These are phyloP conservation scores for Callocephalon fimbriatum DNA, from an alignment of 2,113 vertebrate species.

Conservation along the genomic window DNA sequence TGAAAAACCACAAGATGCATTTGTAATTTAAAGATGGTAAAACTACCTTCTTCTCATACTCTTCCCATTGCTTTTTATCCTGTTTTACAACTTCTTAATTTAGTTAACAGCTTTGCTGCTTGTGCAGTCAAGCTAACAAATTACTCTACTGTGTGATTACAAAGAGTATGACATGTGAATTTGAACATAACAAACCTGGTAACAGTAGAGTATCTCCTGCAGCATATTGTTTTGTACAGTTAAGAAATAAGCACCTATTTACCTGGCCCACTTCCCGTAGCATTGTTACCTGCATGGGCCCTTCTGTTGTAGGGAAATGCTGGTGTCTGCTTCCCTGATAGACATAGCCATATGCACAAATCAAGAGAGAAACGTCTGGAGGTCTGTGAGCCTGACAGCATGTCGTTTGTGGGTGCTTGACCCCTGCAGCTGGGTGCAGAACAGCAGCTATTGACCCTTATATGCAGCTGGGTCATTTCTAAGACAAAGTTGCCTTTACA, in stretches of 20 bases:
- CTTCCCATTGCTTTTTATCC: not conserved
- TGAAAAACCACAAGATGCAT: not conserved
- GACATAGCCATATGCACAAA: not conserved
- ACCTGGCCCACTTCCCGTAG: not conserved
- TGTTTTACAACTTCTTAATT: not conserved
- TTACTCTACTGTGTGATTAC: not conserved
- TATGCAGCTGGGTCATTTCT: fast-evolving
- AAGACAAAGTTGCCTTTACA: not conserved
- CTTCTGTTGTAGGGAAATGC: not conserved
- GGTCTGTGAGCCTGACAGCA: not conserved
- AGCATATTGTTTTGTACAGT: not conserved
- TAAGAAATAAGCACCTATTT: not conserved
- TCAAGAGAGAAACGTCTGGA: not conserved
- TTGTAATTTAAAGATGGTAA: not conserved
- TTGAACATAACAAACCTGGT: not conserved
- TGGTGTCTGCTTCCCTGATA: not conserved
- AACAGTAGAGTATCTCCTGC: not conserved
- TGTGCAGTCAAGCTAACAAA: not conserved
- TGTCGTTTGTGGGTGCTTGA: fast-evolving
- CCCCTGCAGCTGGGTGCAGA: not conserved
- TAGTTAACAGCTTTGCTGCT: not conserved
- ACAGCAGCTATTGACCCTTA: not conserved
- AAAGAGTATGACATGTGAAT: not conserved
- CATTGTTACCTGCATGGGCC: not conserved
- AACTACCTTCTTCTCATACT: not conserved